Evolutionary conservation across 2,888 invertebrate species (phyloP).

Genomic region (Diplazon laetatorius): DNA sequence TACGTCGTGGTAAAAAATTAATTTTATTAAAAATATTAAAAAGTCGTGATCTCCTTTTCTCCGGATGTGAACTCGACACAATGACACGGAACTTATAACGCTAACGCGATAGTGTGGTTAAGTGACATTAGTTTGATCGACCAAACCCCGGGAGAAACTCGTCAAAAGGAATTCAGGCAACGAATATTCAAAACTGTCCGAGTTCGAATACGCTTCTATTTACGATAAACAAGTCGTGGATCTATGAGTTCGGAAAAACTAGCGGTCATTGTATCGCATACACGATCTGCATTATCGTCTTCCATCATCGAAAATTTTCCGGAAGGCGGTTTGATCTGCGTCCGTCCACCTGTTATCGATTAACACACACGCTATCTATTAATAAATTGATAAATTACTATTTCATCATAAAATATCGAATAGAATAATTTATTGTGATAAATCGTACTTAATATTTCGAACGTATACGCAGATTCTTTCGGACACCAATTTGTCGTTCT

Average conservation of each 20-base stretch:
- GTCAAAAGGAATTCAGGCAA: too few species aligned
- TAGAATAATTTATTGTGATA: not conserved
- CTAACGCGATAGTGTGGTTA: too few species aligned
- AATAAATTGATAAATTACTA: not conserved
- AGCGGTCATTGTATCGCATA: constrained; percentile 39
- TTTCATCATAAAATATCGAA: not conserved
- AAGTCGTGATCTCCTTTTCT: too few species aligned
- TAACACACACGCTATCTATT: not conserved
- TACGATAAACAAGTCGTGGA: constrained; percentile 61
- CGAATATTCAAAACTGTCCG: too few species aligned
- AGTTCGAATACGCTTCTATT: too few species aligned
- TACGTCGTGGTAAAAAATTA: too few species aligned
- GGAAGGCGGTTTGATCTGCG: constrained; percentile 58
- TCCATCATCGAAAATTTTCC: constrained; percentile 63
- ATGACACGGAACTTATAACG: too few species aligned
- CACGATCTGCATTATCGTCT: not conserved
- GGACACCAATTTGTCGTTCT: constrained; percentile 70
- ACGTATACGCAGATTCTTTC: constrained; percentile 57
- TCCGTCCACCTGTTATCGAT: constrained; percentile 52
- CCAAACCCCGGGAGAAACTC: too few species aligned
- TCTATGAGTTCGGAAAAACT: constrained; percentile 61
- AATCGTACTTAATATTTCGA: constrained; percentile 62
- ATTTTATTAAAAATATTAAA: too few species aligned
- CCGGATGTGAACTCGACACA: too few species aligned
- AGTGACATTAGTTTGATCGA: too few species aligned